phyloP scores from a whole-genome alignment of 2,888 invertebrate species.

The Cerastis leucographa region DNA sequence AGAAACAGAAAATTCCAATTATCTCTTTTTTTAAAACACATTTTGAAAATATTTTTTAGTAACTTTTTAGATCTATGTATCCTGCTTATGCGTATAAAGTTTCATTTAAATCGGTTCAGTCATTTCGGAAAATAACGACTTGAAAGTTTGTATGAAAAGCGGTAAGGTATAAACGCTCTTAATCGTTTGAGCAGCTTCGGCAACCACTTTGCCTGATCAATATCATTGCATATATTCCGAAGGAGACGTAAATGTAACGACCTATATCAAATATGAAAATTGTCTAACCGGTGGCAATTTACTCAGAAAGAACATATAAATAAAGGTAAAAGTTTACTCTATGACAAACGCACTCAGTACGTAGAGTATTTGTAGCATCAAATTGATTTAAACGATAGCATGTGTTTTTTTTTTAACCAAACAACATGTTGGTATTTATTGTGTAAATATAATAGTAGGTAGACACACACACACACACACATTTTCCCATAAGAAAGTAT shows the following conservation, averaged over 20 bases:
- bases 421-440: constrained; percentile 3
- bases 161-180: no score
- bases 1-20: no score
- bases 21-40: no score
- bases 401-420: constrained; percentile 22
- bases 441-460: constrained; percentile 6
- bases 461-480: not conserved
- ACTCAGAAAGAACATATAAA: constrained; percentile 63
- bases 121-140: no score
- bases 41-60: no score
- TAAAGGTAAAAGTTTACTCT: constrained; percentile 66
- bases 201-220: constrained; percentile 37
- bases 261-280: constrained; percentile 63
- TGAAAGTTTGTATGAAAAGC: no score
- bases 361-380: constrained; percentile 11
- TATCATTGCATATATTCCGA: constrained; percentile 55
- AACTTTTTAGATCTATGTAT: no score
- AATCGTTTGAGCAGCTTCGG: constrained; percentile 27
- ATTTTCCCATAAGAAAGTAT: not conserved
- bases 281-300: constrained; percentile 62
- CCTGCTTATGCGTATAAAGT: no score
- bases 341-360: constrained; percentile 28
- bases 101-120: no score
- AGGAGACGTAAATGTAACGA: constrained; percentile 58
- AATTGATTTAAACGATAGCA: constrained; percentile 15